Evolutionary conservation across 2,113 vertebrate genomes (phyloP).

Genomic region (Cheirogaleus medius): DNA sequence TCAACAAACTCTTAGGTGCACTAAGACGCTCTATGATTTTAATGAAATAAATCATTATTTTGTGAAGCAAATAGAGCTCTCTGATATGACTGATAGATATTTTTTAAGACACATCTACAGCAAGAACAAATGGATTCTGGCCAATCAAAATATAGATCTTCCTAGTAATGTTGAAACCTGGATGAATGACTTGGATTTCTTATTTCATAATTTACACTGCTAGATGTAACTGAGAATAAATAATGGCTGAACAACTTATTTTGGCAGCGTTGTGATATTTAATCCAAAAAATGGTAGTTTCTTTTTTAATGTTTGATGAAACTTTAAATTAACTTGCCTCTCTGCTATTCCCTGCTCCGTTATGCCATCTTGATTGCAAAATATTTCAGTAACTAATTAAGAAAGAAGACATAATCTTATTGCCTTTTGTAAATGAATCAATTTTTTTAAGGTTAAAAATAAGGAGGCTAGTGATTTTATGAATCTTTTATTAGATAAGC

Average conservation of each 20-base stretch:
- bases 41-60: neutral
- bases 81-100: neutral
- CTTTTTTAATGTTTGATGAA: slow-evolving; percentile 18
- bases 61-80: neutral
- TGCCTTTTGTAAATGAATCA: neutral
- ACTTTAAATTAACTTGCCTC: slow-evolving; percentile 15
- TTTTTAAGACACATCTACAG: neutral
- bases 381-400: slow-evolving; percentile 38
- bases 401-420: neutral
- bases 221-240: neutral
- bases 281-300: neutral
- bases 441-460: neutral
- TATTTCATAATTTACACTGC: neutral
- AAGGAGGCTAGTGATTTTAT: neutral
- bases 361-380: slow-evolving; percentile 17
- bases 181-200: neutral
- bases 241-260: neutral
- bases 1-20: neutral
- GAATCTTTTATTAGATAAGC: neutral
- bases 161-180: neutral
- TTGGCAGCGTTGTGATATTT: neutral
- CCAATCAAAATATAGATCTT: neutral
- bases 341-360: neutral
- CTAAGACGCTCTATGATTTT: neutral
- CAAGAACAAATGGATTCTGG: neutral